Evolutionary conservation across 2,797 vertebrate species (phyloP).

Genomic region (Tinamus major): DNA sequence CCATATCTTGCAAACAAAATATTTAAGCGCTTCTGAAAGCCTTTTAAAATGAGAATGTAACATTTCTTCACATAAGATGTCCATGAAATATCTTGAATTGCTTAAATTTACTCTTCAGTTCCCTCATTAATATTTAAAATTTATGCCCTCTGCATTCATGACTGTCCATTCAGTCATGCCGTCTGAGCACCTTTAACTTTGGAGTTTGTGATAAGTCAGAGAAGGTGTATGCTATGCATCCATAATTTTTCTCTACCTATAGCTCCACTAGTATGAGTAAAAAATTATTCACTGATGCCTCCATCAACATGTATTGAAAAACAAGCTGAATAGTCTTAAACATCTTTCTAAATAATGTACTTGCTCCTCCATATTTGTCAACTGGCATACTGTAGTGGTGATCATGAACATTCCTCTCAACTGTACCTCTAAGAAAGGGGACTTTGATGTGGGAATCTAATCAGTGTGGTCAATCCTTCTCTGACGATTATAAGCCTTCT

Average conservation of each 20-base stretch:
- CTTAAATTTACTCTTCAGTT: neutral
- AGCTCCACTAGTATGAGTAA: neutral
- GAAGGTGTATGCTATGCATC: neutral
- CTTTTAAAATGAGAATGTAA: neutral
- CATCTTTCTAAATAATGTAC: neutral
- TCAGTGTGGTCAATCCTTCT: neutral
- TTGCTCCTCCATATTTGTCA: neutral
- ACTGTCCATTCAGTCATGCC: neutral
- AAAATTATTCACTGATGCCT: neutral
- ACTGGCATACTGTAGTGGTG: neutral
- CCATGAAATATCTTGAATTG: neutral
- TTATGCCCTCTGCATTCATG: neutral
- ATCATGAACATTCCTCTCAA: neutral
- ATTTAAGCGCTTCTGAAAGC: neutral
- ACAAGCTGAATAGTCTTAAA: neutral
- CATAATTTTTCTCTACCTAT: neutral
- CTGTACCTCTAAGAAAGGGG: neutral
- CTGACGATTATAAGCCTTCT: too few relatives aligned
- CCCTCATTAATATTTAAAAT: neutral
- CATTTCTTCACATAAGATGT: neutral
- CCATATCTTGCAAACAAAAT: neutral
- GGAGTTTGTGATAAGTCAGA: neutral
- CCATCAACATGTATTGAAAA: neutral
- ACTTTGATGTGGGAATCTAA: neutral
- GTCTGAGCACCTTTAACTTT: neutral